Evolutionary conservation across 2,797 vertebrate genomes (phyloP).

Genomic region (Allobates femoralis): DNA sequence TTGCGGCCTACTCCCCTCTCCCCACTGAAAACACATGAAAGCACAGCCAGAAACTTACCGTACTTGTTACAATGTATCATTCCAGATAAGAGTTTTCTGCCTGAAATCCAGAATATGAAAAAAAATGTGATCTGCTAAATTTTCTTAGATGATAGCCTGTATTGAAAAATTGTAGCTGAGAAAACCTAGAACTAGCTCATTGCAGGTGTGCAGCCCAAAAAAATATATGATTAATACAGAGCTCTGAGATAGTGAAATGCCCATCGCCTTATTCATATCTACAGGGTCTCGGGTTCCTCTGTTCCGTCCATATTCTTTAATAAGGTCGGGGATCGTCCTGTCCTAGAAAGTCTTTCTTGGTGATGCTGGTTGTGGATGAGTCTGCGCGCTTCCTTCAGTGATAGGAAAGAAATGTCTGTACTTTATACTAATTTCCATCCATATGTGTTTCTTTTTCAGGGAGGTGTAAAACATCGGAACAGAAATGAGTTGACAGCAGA

Average conservation of each 20-base stretch:
- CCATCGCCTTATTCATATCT: too few relatives aligned
- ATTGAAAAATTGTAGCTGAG: background rate
- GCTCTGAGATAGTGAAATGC: background rate
- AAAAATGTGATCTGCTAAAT: background rate
- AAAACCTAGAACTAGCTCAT: background rate
- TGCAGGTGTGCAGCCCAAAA: background rate
- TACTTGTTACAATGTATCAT: too few relatives aligned
- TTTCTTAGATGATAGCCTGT: background rate
- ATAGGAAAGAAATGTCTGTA: background rate
- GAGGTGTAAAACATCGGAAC: conserved; percentile 39
- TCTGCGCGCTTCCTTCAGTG: background rate
- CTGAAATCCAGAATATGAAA: background rate
- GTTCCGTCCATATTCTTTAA: too few relatives aligned
- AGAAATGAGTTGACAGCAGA: background rate
- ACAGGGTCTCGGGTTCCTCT: too few relatives aligned
- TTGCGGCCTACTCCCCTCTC: too few relatives aligned
- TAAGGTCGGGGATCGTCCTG: too few relatives aligned
- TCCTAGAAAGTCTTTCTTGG: background rate
- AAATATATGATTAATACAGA: background rate
- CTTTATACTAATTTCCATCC: background rate
- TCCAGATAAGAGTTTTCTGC: too few relatives aligned
- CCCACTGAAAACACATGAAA: too few relatives aligned
- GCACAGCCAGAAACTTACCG: too few relatives aligned
- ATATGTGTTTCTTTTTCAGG: conserved; percentile 35
- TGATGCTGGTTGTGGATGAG: background rate